Evolutionary conservation across 1,140 invertebrate genomes (phyloP), one percentile per base, ranked within the genome.

Genomic region (Heliconius eleuchia): DNA sequence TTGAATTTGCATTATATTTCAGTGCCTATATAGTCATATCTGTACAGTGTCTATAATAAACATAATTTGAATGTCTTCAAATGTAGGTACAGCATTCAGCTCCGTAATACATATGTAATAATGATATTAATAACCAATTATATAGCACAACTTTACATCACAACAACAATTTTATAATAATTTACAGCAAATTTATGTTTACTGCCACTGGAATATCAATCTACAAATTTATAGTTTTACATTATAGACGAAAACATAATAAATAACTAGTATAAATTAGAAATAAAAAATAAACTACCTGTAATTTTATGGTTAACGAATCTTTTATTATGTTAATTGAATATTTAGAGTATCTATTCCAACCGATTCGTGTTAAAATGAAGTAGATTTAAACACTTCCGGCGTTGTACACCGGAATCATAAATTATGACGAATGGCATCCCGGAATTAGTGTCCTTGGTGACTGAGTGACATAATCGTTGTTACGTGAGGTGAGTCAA

Each of bases 361-460:
- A 30, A 23, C 60, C 9, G 60, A 66, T 66, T 66, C 27, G 13
- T 66, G 34, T 66, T 11, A 30, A 66, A 66, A 66, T 30, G 3
- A 66, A 30, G 3, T 66, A 66, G 60, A 66, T 60, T 60, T 60
- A 60, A 66, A 30, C 4, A 66, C 60, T 66, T 66, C 60, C 60
- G 60, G 30, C 34, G 39, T 72, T 39, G n/a, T 72, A 72, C 71
- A 72, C 71, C 71, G 71, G 71, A 39, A 72, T 72, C 73, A 74
- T 55, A 34, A 55, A 71, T 39, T 39, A 75, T 80, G 34, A 76
- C 39, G 18, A 80, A 76, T 55, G 75, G 79, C 50, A 6, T 57
- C 76, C 71, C 78, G 83, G 83, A 82, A 78, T 57, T 78, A 37
- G 23, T 74, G 82, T 84, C 84, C 82, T 85, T 85, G 80, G 27